These are phyloP conservation scores for Goniozus legneri DNA, from an alignment of 1,140 invertebrate genomes.

Conservation along the genomic window DNA sequence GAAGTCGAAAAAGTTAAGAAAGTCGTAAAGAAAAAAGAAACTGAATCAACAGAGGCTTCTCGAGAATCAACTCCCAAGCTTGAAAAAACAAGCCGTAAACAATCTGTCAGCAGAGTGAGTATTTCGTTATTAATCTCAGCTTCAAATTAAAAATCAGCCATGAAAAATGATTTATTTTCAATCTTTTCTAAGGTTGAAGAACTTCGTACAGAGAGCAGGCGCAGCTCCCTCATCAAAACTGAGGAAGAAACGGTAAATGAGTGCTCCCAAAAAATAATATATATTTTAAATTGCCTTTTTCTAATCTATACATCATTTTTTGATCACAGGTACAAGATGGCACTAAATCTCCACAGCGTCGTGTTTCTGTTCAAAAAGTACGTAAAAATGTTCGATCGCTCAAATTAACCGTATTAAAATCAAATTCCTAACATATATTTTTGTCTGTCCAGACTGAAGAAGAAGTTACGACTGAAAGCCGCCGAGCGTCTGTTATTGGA, in stretches of 20 bases:
- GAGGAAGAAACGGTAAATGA: slow-evolving; percentile 46
- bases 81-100: slow-evolving; percentile 39
- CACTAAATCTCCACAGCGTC: slow-evolving; percentile 30
- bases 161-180: too few species aligned
- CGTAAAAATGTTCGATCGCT: slow-evolving; percentile 1
- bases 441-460: slow-evolving; percentile 44
- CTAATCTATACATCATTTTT: background rate
- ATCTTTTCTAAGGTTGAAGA: slow-evolving; percentile 42
- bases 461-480: slow-evolving; percentile 60
- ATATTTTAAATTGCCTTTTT: slow-evolving; percentile 2
- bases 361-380: slow-evolving; percentile 43
- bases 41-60: slow-evolving; percentile 35
- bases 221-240: slow-evolving; percentile 43
- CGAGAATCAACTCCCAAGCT: slow-evolving; percentile 33
- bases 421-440: background rate
- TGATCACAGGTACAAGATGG: slow-evolving; percentile 25
- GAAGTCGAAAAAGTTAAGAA: slow-evolving; percentile 43
- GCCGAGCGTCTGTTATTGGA: slow-evolving; percentile 62
- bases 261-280: background rate
- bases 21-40: slow-evolving; percentile 30
- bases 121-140: too few species aligned
- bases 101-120: slow-evolving; percentile 41
- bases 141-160: too few species aligned
- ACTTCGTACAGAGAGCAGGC: slow-evolving; percentile 45
- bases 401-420: background rate